Conservation (phyloP, 2,888 invertebrate genomes). For the Griposia aprilina region DNA sequence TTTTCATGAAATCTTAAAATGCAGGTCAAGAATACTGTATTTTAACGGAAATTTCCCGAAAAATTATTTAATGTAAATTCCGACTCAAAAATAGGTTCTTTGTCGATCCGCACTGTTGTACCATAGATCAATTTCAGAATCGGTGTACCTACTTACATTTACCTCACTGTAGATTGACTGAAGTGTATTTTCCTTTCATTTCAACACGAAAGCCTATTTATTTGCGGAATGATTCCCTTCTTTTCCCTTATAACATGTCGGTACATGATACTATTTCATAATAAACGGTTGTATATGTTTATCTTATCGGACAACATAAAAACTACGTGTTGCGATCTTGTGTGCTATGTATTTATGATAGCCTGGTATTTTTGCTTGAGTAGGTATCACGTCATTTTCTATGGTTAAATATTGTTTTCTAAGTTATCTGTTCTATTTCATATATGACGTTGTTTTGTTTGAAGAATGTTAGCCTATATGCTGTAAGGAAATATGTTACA, state of each 20-base stretch:
- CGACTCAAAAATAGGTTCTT: not conserved
- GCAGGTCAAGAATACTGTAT: not conserved
- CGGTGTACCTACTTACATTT: conserved; percentile 6
- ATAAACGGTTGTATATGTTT: not conserved
- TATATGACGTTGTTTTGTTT: conserved; percentile 22
- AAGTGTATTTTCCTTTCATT: conserved; percentile 29
- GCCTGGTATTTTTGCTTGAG: conserved; percentile 3
- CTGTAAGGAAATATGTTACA: not conserved
- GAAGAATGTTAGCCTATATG: not conserved
- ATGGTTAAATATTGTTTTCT: conserved; percentile 1
- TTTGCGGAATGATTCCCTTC: conserved; percentile 21
- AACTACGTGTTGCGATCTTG: not conserved
- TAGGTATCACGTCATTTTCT: conserved; percentile 5
- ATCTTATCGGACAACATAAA: not conserved
- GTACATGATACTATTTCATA: conserved; percentile 10
- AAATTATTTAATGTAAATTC: not conserved
- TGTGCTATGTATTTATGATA: conserved; percentile 14
- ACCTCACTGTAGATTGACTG: not conserved
- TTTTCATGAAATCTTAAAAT: not conserved
- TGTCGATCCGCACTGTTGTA: not conserved
- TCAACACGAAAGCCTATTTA: not conserved
- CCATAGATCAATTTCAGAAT: conserved; percentile 9
- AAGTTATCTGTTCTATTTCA: conserved; percentile 7
- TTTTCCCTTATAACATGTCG: not conserved
- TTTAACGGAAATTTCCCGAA: not conserved